These are phyloP conservation scores for Novumbra hubbsi DNA, from an alignment of 2,797 vertebrate genomes.

Conservation along the genomic window DNA sequence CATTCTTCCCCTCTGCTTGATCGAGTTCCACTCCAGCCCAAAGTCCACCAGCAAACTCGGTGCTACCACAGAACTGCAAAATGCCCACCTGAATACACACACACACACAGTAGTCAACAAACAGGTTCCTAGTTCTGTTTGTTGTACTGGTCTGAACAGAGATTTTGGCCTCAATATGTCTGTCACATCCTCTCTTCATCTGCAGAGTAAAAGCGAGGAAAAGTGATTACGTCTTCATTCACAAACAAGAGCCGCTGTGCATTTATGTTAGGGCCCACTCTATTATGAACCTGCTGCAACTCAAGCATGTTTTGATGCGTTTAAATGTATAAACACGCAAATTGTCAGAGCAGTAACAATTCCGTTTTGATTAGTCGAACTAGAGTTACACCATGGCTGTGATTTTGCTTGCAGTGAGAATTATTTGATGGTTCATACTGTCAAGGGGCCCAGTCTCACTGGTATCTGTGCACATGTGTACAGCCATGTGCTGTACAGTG, in stretches of 20 bases:
- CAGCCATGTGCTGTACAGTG: too few relatives aligned
- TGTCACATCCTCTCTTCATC: slow-evolving; percentile 37
- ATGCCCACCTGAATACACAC: slow-evolving; percentile 81
- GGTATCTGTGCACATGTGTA: background rate
- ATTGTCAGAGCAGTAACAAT: slow-evolving; percentile 18
- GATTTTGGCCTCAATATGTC: slow-evolving; percentile 31
- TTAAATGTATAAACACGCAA: slow-evolving; percentile 34
- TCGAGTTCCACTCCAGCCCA: slow-evolving; percentile 96
- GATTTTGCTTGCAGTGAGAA: slow-evolving; percentile 39
- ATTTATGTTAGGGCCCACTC: slow-evolving; percentile 9
- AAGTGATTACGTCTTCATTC: slow-evolving; percentile 40
- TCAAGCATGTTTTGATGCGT: slow-evolving; percentile 22
- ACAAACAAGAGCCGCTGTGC: background rate
- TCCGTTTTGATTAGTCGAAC: slow-evolving; percentile 61
- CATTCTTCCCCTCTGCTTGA: slow-evolving; percentile 93
- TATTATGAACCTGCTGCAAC: slow-evolving; percentile 10
- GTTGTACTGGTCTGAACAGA: background rate
- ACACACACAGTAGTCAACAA: slow-evolving; percentile 11
- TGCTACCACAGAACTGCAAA: slow-evolving; percentile 90
- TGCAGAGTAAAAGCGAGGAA: slow-evolving; percentile 14
- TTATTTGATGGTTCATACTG: slow-evolving; percentile 49
- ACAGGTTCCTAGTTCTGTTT: background rate
- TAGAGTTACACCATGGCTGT: slow-evolving; percentile 24
- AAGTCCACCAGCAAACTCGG: slow-evolving; percentile 91
- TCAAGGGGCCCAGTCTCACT: slow-evolving; percentile 10